A percentile compares a stretch with the other conserved stretches of the same genome.
Evolutionary conservation across 2,888 invertebrate species (phyloP).

Genomic region (Heteropelma amictum): DNA sequence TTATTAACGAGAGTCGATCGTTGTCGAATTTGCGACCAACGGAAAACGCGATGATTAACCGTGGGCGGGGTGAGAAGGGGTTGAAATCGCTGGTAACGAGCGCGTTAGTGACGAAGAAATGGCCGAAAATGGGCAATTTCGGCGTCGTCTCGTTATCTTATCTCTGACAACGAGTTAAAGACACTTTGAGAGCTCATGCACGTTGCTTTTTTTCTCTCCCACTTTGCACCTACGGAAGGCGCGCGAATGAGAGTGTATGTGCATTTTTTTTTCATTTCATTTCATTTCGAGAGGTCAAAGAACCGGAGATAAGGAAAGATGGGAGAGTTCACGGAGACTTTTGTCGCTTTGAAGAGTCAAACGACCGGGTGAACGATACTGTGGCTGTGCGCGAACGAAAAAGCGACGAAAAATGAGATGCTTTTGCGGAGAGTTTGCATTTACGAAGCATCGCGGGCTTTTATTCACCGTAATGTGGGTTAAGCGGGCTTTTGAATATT

Average conservation of each 20-base stretch:
- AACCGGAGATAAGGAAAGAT: conserved; percentile 38
- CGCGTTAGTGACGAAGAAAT: background rate
- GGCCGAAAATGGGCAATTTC: conserved; percentile 8
- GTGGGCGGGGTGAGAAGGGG: background rate
- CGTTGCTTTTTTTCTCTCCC: background rate
- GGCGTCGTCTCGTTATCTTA: conserved; percentile 21
- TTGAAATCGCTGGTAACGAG: background rate
- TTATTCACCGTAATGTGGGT: conserved; percentile 67
- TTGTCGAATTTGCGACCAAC: too few relatives aligned
- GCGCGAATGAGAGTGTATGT: too few relatives aligned
- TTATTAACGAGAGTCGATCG: too few relatives aligned
- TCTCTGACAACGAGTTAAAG: conserved; percentile 11
- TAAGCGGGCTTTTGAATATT: conserved; percentile 66
- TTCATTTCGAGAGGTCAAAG: conserved; percentile 31
- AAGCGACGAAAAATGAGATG: background rate
- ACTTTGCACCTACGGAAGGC: too few relatives aligned
- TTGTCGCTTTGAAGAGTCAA: conserved; percentile 38
- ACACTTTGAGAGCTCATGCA: background rate
- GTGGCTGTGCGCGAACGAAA: background rate
- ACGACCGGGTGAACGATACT: conserved; percentile 2
- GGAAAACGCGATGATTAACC: too few relatives aligned
- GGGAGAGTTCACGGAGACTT: conserved; percentile 8
- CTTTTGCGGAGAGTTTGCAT: background rate
- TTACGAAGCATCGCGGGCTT: background rate
- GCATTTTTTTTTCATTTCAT: background rate